phyloP scores from a whole-genome alignment of 2,888 invertebrate species.

The Andrena trimmerana region DNA sequence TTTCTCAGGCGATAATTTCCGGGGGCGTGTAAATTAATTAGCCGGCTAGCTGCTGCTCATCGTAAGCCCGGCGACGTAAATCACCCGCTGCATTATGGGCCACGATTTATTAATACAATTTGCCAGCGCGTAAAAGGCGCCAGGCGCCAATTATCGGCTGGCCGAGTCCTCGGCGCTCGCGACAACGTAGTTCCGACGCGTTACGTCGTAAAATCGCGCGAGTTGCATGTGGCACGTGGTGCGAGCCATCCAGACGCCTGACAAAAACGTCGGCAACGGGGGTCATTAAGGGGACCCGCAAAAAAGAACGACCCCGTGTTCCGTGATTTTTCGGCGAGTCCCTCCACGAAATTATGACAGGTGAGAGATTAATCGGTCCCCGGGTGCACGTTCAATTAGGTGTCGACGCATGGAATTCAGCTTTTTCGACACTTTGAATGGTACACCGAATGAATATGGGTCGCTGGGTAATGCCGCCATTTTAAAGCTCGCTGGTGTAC shows the following conservation, averaged over 20 bases:
- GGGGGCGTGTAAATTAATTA: conserved; percentile 29
- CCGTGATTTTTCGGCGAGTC: conserved; percentile 10
- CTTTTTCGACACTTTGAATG: not conserved
- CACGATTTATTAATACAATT: conserved; percentile 80
- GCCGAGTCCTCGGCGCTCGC: conserved; percentile 26
- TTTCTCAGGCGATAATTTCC: conserved; percentile 23
- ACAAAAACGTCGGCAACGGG: conserved; percentile 10
- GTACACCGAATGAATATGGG: not conserved
- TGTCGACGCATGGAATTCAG: not conserved
- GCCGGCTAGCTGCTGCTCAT: conserved; percentile 18
- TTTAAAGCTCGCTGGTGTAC: not conserved
- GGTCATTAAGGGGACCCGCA: conserved; percentile 9
- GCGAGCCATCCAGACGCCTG: not conserved
- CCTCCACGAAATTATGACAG: not conserved
- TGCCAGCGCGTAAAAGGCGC: conserved; percentile 77
- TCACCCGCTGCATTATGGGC: conserved; percentile 58
- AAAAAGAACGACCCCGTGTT: not conserved
- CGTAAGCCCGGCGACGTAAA: conserved; percentile 15
- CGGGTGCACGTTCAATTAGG: conserved; percentile 11
- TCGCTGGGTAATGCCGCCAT: not conserved
- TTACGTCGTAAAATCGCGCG: conserved; percentile 28
- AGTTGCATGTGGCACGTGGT: conserved; percentile 21
- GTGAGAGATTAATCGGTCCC: conserved; percentile 12
- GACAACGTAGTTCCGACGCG: conserved; percentile 30
- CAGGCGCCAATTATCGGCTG: conserved; percentile 71